Evolutionary conservation across 1,140 invertebrate species (phyloP).

Genomic region (Archivesica marissinica): DNA sequence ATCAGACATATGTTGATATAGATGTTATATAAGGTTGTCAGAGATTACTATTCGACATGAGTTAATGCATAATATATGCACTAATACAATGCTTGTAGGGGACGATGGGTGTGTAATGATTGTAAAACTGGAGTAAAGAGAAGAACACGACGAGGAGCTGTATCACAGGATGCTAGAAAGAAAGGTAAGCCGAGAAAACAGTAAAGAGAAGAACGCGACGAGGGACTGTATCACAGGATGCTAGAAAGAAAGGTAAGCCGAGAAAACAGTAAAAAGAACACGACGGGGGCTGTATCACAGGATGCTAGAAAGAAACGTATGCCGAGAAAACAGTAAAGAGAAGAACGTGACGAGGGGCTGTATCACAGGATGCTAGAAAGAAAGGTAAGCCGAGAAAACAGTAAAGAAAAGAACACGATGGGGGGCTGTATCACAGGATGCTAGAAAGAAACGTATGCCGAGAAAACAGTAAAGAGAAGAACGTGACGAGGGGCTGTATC

Average conservation of each 20-base stretch:
- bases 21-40: no score
- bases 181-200: not conserved
- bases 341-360: conserved; percentile 40
- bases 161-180: conserved; percentile 4
- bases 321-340: no score
- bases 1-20: no score
- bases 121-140: conserved; percentile 77
- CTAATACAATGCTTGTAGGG: conserved; percentile 67
- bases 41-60: no score
- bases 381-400: no score
- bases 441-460: conserved; percentile 12
- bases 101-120: conserved; percentile 77
- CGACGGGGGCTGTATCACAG: no score
- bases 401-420: conserved; percentile 62
- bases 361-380: conserved; percentile 4
- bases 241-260: conserved; percentile 14
- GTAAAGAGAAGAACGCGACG: conserved; percentile 62
- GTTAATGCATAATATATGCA: no score
- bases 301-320: no score
- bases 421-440: conserved; percentile 1
- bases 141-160: conserved; percentile 40
- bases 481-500: conserved; percentile 10
- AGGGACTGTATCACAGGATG: conserved; percentile 1
- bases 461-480: conserved; percentile 67
- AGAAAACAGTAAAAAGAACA: no score